phyloP scores from a whole-genome alignment of 2,797 vertebrate species.

The Silurus lanzhouensis region DNA sequence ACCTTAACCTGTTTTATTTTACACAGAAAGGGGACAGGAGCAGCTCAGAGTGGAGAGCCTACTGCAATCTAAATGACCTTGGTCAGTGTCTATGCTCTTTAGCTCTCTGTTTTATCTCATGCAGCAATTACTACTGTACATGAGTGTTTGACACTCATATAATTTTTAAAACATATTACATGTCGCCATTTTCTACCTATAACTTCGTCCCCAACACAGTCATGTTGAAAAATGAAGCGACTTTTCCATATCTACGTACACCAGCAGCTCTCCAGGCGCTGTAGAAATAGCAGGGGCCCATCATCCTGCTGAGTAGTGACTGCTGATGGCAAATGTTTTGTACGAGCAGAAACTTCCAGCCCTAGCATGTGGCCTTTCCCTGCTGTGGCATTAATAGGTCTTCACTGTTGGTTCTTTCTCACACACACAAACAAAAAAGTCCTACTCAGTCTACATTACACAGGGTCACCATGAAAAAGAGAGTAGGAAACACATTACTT shows the following conservation, averaged over 20 bases:
- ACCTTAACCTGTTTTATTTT: constrained; percentile 44
- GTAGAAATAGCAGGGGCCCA: constrained; percentile 13
- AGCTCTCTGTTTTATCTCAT: constrained; percentile 3
- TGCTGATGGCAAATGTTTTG: constrained; percentile 37
- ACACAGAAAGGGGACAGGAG: constrained; percentile 75
- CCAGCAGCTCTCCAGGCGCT: constrained; percentile 16
- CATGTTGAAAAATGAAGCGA: constrained; percentile 37
- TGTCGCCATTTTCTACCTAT: not conserved
- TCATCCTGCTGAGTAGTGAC: constrained; percentile 22
- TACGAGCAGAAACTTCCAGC: constrained; percentile 67
- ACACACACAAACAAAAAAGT: constrained; percentile 33
- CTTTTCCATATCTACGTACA: constrained; percentile 17
- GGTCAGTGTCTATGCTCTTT: constrained; percentile 76
- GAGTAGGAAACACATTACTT: constrained; percentile 29
- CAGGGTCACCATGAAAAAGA: constrained; percentile 46
- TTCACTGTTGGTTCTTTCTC: constrained; percentile 44
- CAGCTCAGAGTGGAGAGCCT: constrained; percentile 88
- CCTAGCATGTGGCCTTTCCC: constrained; percentile 65
- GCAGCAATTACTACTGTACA: not conserved
- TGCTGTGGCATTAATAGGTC: constrained; percentile 71
- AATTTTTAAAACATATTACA: constrained; percentile 38
- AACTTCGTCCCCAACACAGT: not conserved
- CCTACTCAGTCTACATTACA: constrained; percentile 45
- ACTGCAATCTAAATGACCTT: constrained; percentile 92
- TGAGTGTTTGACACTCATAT: constrained; percentile 12